Evolutionary conservation across 2,888 invertebrate genomes (phyloP), one percentile per base, ranked within the genome.

Genomic region (Camptogramma bilineatum): DNA sequence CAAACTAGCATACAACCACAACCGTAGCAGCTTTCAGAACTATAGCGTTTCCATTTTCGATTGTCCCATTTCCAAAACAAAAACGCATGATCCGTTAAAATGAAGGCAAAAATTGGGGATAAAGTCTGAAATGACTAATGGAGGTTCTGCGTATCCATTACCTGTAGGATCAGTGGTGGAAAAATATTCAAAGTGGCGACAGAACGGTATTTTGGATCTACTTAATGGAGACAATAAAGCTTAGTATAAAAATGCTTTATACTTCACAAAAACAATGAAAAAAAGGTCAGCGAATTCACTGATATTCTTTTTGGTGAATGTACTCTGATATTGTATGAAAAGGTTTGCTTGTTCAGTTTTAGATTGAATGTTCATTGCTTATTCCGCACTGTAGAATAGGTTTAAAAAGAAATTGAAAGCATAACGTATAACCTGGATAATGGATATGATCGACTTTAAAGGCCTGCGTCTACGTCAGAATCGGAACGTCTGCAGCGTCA

Each of bases 141-240:
- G 63, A 57, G 57, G 56, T 57, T 60, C 53, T 50, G 52, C 59
- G 60, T 62, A 64, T 64, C 64, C 62, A 64, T 68, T 64, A 62
- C 68, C 55, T 63, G 44, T 39, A 63, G 63, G 60, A 63, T 56
- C 50, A 61, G 28, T 28, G 61, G 60, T 65, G 64, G 52, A 52
- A 55, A 60, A 64, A 63, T 67, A 63, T 67, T 66, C 44, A 56
- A 59, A 66, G 56, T 56, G 52, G 52, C 24, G 51, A 62, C 47
- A 39, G 34, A 62, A 52, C 58, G 63, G 55, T 52, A 39, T 39
- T 58, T 21, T 16, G 51, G 39, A 59, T 59, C 50, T 56, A 59
- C 54, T 47, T 58, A 18, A 48, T 56, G 16, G 34, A 21, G 24
- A 53, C 48, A 51, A 55, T 44, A 53, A 56, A 57, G 57, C 48